Evolutionary conservation across 2,888 invertebrate genomes (phyloP).

Genomic region (Ariolimax columbianus): DNA sequence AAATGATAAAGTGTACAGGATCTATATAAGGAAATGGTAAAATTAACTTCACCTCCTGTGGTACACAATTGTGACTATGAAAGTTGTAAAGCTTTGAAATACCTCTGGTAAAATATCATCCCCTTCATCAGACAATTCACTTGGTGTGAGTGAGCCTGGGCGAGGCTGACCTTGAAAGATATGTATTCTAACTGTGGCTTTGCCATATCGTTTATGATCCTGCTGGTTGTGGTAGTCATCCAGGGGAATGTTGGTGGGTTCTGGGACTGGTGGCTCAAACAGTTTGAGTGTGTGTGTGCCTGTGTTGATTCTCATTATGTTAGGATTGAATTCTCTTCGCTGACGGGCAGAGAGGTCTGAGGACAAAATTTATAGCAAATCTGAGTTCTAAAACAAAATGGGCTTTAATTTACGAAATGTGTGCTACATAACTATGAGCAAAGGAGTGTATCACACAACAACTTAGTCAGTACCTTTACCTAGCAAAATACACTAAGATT

Average conservation of each 20-base stretch:
- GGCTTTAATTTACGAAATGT: too few species aligned
- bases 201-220: conserved; percentile 65
- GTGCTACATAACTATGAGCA: too few species aligned
- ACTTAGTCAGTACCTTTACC: too few species aligned
- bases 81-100: not conserved
- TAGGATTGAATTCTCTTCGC: conserved; percentile 65
- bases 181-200: conserved; percentile 69
- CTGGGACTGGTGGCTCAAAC: conserved; percentile 73
- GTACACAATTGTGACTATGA: not conserved
- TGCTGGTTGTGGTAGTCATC: conserved; percentile 66
- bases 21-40: too few species aligned
- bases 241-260: conserved; percentile 66
- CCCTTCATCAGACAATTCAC: conserved; percentile 73
- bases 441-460: too few species aligned
- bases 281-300: conserved; percentile 73
- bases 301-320: conserved; percentile 67
- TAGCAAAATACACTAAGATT: too few species aligned
- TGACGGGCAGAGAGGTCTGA: conserved; percentile 62
- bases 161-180: conserved; percentile 73
- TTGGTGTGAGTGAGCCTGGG: conserved; percentile 77
- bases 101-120: conserved; percentile 73
- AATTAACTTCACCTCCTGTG: too few species aligned
- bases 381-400: not conserved
- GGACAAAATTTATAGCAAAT: not conserved
- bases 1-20: too few species aligned